Evolutionary conservation across 2,888 invertebrate species (phyloP), one percentile per base, ranked within the genome.

Genomic region (Microctonus brassicae): DNA sequence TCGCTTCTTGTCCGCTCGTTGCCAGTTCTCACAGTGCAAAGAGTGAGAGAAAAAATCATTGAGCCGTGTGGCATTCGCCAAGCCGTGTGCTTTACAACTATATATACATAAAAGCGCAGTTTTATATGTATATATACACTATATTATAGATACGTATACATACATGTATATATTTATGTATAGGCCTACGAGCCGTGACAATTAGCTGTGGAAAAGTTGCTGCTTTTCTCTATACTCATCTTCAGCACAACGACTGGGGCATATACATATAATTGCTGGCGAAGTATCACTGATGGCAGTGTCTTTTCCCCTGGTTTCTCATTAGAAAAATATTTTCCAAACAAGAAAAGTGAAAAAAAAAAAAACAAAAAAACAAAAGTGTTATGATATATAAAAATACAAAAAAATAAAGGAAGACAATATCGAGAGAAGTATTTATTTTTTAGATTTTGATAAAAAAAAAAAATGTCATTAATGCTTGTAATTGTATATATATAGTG

Each of bases 141-240:
- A n/a, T n/a, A n/a, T n/a, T n/a, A n/a, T n/a, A n/a, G n/a, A n/a
- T n/a, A n/a, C n/a, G 29, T 53, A 65, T 65, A 53, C 26, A 53
- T 29, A 33, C 13, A 24, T 66, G 57, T 29, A 20, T 64, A 26
- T 55, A 39, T n/a, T n/a, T 39, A 58, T 55, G 58, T 47, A 52
- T 36, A 39, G 53, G 24, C 55, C 63, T 67, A 61, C 53, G 42
- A 63, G 47, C 71, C 55, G 67, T 67, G 67, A 67, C 72, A 72
- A 72, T 72, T 72, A 72, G 72, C 72, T 34, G 62, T 55, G 52
- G 62, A 72, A 72, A 63, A 55, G 62, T 47, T 47, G 53, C 55
- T 47, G 36, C 63, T 42, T 62, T 2, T 42, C 72, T 63, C 65
- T 61, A 42, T 61, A 42, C 62, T 72, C 67, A 71, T 71, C 62